Base-by-base conservation (phyloP, 2,888 invertebrate species). In the Oasisia sp. region DNA sequence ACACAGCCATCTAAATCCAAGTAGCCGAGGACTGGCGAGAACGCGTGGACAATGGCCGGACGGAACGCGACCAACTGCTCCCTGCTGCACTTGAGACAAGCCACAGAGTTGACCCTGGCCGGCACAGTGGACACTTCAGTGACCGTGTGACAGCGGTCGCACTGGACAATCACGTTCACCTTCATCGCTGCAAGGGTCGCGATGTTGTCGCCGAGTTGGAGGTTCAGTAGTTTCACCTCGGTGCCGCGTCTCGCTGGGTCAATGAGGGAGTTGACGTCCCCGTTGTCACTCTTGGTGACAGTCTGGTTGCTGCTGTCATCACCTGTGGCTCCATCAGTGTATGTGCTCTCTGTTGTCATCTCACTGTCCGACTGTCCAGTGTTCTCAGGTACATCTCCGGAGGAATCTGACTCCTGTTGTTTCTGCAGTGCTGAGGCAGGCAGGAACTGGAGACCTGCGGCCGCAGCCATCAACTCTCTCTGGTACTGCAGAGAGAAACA, bases 171-270 rank as follows among this genome's bases (percentile, higher is more conserved):
- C 14, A 96, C 92, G 19, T 94, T 93, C 0, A 96, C 93, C 91
- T 95, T 95, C 58, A 95, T 94, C 91, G 95, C 94, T 44, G 94
- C 92, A 32, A 96, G 92, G 2, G 96, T 95, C 44, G 95, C 95
- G 89, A 98, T 98, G 32, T 98, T 98, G 92, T 98, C 98, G 94
- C 97, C 97, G 0, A 99, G 98, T 44, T 97, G 97, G 89, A 97
- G 96, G 95, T 98, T 98, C 2, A 96, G 96, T 93, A 96, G 94
- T 27, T 94, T 94, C 32, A 96, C 94, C 93, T 96, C 96, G 12
- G 96, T 96, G 27, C 96, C 96, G 89, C 91, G 94, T 94, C 89
- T 94, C 44, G 91, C 89, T 32, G 93, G 92, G 89, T 93, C 92
- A 14, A 91, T 32, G 32, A 56, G 32, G 38, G 74, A 74, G 74